phyloP scores from a whole-genome alignment of 2,113 vertebrate genomes.

The Myotis yumanensis region DNA sequence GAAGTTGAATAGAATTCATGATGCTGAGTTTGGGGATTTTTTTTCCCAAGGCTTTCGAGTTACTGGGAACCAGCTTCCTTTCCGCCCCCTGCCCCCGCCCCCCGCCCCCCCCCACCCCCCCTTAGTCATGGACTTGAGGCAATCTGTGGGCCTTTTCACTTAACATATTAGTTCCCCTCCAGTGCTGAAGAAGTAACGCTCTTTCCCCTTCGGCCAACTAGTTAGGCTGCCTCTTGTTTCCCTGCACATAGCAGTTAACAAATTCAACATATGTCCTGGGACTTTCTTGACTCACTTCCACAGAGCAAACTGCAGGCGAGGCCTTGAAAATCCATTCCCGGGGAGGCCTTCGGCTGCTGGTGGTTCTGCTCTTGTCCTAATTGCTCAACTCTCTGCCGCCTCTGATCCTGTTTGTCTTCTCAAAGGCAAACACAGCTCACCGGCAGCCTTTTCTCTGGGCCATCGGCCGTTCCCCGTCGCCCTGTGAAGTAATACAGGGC shows the following conservation, averaged over 20 bases:
- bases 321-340: not conserved
- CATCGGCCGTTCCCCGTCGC: not conserved
- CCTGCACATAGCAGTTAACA: constrained; percentile 22
- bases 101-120: no score
- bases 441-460: not conserved
- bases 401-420: not conserved
- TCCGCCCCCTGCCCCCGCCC: no score
- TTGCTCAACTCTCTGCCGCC: not conserved
- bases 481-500: not conserved
- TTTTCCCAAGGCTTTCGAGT: constrained; percentile 4
- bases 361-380: not conserved
- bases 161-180: not conserved
- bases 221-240: not conserved
- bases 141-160: not conserved
- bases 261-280: not conserved
- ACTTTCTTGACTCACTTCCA: constrained; percentile 28
- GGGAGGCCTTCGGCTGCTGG: not conserved
- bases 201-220: not conserved
- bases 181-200: not conserved
- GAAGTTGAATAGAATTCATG: not conserved
- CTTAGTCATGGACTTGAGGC: not conserved
- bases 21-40: constrained; percentile 24
- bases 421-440: not conserved
- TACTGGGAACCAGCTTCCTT: not conserved
- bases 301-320: not conserved